Percentiles rank a stretch among this genome's conserved stretches.
Conservation (phyloP, 2,113 vertebrate species). For the Astatoreochromis straeleni region DNA sequence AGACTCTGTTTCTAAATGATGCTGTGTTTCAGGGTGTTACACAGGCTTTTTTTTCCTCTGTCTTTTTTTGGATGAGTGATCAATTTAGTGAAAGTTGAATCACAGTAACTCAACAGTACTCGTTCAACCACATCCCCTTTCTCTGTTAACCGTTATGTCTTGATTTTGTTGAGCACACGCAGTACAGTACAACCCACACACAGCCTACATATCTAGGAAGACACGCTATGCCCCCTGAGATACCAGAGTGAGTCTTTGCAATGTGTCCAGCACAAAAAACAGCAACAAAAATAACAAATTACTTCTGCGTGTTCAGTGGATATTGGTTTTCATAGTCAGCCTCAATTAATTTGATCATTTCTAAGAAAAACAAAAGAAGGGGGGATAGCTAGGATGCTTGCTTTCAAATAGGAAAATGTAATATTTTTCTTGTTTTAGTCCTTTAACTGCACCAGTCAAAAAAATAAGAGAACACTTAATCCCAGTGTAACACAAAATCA, state of each 20-base stretch:
- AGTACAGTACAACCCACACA: not conserved
- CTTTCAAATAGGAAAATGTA: not conserved
- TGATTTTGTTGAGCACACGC: not conserved
- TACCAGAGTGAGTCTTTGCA: not conserved
- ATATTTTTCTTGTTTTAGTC: not conserved
- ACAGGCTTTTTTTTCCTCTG: not conserved
- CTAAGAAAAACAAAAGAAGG: not conserved
- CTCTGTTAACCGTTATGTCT: not conserved
- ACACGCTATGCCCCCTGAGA: not conserved
- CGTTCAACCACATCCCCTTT: not conserved
- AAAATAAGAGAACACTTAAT: not conserved
- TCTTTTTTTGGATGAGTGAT: not conserved
- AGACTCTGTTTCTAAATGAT: constrained; percentile 13
- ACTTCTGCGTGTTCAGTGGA: not conserved
- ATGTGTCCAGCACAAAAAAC: not conserved
- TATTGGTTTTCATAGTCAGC: not conserved
- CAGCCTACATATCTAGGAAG: not conserved
- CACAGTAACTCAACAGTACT: not conserved
- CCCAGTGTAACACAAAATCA: not conserved
- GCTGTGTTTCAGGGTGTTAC: not conserved
- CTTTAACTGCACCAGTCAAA: not conserved
- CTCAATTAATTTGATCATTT: not conserved
- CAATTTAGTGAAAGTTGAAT: constrained; percentile 1
- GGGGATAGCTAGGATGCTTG: not conserved
- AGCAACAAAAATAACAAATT: not conserved